phyloP scores from a whole-genome alignment of 2,113 vertebrate genomes.

The Melierax canorus region DNA sequence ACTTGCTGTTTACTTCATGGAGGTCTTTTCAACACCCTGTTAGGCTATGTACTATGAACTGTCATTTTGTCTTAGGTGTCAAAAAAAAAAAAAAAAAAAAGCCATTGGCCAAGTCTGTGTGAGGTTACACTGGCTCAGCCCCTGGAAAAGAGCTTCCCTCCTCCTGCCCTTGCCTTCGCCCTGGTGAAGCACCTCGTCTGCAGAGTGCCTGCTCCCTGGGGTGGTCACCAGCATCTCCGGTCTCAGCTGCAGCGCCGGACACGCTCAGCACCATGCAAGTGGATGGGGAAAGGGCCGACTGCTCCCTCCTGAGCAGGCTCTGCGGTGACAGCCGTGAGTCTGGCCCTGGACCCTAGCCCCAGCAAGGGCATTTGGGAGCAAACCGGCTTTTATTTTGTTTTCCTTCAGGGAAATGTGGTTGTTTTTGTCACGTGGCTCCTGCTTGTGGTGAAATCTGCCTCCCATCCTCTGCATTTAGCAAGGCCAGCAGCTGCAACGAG shows the following conservation, averaged over 20 bases:
- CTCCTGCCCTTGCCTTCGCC: not conserved
- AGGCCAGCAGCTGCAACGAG: not conserved
- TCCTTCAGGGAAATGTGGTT: not conserved
- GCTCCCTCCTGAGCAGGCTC: not conserved
- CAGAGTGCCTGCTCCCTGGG: not conserved
- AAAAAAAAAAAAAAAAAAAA: not conserved
- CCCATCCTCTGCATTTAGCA: not conserved
- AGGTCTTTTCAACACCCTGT: not conserved
- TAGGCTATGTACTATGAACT: not conserved
- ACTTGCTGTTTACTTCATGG: not conserved
- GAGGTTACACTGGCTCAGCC: not conserved
- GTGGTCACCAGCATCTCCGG: not conserved
- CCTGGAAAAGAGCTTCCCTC: not conserved
- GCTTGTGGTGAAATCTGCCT: not conserved
- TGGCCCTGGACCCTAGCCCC: not conserved
- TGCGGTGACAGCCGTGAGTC: rapidly evolving
- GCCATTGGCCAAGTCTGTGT: not conserved
- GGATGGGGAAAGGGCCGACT: not conserved
- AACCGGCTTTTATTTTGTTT: not conserved
- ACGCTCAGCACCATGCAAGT: rapidly evolving
- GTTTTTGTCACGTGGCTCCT: rapidly evolving
- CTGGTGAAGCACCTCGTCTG: not conserved
- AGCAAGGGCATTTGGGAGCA: not conserved
- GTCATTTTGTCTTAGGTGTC: not conserved
- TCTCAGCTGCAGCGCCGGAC: not conserved